Conservation (phyloP, 2,797 vertebrate genomes). For the Enteromius mattozi region DNA sequence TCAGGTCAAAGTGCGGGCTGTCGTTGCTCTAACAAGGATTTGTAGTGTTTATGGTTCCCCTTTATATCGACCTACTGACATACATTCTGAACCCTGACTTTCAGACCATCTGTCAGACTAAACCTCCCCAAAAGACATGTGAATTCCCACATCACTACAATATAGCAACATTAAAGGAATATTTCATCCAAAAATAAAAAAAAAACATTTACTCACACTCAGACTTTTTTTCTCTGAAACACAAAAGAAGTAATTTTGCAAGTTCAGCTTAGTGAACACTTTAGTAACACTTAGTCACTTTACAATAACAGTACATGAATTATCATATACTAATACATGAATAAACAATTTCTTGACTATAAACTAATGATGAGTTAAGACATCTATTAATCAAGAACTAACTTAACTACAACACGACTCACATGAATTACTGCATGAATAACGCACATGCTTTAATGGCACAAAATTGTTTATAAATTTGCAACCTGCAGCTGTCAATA, state of each 20-base stretch:
- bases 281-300: no score
- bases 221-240: background rate
- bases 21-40: slow-evolving; percentile 4
- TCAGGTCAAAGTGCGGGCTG: background rate
- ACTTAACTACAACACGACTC: no score
- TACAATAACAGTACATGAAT: no score
- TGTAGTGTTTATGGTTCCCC: slow-evolving; percentile 10
- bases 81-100: slow-evolving; percentile 39
- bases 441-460: no score
- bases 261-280: no score
- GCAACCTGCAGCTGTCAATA: no score
- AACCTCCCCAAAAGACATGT: slow-evolving; percentile 3
- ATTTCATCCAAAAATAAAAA: background rate
- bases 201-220: background rate
- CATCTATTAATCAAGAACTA: no score
- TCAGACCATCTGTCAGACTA: slow-evolving; percentile 54
- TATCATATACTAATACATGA: no score
- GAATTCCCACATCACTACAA: background rate
- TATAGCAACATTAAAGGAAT: background rate
- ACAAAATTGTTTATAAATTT: no score
- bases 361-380: no score
- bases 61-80: slow-evolving; percentile 45
- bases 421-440: no score
- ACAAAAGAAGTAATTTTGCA: background rate
- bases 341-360: no score